phyloP scores from a whole-genome alignment of 2,888 invertebrate species.

The Drosophila pegasa region DNA sequence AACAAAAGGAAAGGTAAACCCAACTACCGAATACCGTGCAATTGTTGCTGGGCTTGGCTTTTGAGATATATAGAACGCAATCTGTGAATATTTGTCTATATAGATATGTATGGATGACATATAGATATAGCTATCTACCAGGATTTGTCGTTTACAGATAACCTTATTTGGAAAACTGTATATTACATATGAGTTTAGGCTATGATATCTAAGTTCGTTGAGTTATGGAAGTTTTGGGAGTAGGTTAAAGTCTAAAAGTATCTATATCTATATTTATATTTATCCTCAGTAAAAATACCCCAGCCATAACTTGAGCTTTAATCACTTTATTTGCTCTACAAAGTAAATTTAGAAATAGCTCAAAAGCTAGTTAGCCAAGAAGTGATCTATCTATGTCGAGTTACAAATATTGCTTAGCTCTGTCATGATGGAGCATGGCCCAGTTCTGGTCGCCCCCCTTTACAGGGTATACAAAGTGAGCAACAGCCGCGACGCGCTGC shows the following conservation, averaged over 20 bases:
- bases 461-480: conserved; percentile 50
- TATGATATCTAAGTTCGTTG: not conserved
- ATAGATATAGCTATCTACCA: too few species aligned
- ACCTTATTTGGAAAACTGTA: not conserved
- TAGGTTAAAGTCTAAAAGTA: not conserved
- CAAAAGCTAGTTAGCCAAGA: not conserved
- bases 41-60: too few species aligned
- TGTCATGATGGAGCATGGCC: not conserved
- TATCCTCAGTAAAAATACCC: too few species aligned
- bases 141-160: too few species aligned
- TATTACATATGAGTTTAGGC: not conserved
- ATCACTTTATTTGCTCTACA: too few species aligned
- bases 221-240: not conserved
- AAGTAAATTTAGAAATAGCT: not conserved
- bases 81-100: too few species aligned
- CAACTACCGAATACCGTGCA: conserved; percentile 19
- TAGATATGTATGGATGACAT: too few species aligned
- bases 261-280: not conserved
- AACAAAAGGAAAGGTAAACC: not conserved
- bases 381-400: not conserved
- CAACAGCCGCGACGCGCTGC: conserved; percentile 53
- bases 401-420: not conserved
- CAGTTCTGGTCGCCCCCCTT: too few species aligned
- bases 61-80: too few species aligned
- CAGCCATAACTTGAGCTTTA: too few species aligned